Base-by-base conservation (phyloP, 2,113 vertebrate species). In the Eulacestoma nigropectus region DNA sequence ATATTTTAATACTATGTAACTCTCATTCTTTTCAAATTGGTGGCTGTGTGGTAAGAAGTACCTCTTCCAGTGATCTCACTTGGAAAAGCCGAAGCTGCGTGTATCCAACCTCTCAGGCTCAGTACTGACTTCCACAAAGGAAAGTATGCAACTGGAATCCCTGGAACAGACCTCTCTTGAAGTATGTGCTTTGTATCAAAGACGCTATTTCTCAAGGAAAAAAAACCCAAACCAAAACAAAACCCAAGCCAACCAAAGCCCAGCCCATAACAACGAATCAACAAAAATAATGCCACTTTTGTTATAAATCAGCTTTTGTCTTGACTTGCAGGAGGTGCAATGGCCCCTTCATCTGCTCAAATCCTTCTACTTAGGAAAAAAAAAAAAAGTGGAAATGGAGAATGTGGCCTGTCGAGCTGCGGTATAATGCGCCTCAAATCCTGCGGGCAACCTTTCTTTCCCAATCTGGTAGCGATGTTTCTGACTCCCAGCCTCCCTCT, bases 91-190 rank as follows among this genome's bases (percentile, higher is more conserved):
- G 5, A 79, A 87, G 79, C 75, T 74, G 42, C 32, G 0, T 57
- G 23, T 41, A 59, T 92, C 79, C 88, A 75, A 5, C 59, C 60
- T 88, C 63, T 82, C 47, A 13, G 60, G 64, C 87, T 93, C 83
- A 60, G 57, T 3, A 17, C 64, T 52, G 52, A 87, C 62, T 91
- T 91, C 93, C 83, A 78, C 69, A 94, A 84, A 86, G 60, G 60
- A 81, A 96, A 84, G 47, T 39, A 75, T 82, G 73, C 85, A 68
- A 68, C 72, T 93, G 92, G 85, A 90, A 90, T 96, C 95, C 76
- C 88, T 89, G 92, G 68, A 74, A 55, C 85, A 84, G 87, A 72
- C 41, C 79, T 81, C 87, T 83, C 81, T 7, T 67, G 35, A 60
- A 84, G n/a, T 52, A 39, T 68, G 62, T 64, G 64, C 49, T 93